These are phyloP conservation scores for Drosophila fuyamai DNA, from an alignment of 1,140 invertebrate genomes.

Conservation along the genomic window DNA sequence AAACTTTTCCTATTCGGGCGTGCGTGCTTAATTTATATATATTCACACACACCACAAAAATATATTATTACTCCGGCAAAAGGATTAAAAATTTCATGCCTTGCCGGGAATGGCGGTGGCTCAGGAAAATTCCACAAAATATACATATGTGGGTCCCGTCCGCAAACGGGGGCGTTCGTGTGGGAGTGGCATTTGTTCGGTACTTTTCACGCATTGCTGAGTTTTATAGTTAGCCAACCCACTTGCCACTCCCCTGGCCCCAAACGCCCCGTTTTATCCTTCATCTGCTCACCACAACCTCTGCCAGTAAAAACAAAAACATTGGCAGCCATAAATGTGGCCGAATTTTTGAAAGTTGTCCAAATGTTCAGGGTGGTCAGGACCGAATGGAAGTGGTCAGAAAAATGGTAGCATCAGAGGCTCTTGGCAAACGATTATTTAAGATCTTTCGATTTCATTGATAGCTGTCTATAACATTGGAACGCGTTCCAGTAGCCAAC, in stretches of 20 bases:
- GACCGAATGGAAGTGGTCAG: constrained; percentile 7
- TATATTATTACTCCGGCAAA: constrained; percentile 77
- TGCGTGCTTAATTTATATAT: constrained; percentile 75
- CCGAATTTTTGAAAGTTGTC: constrained; percentile 46
- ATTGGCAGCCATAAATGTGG: constrained; percentile 52
- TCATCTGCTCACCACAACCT: constrained; percentile 44
- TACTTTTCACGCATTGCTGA: constrained; percentile 78
- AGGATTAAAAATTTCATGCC: constrained; percentile 79
- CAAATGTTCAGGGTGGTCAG: constrained; percentile 31
- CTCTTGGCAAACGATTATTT: constrained; percentile 19
- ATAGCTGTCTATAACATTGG: neutral
- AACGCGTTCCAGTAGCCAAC: neutral
- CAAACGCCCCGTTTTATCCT: constrained; percentile 1
- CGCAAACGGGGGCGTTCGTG: constrained; percentile 11
- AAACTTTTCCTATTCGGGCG: constrained; percentile 64
- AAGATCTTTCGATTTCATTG: neutral
- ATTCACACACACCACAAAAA: constrained; percentile 40
- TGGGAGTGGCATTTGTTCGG: constrained; percentile 55
- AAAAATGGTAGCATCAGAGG: neutral
- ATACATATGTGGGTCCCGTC: constrained; percentile 26
- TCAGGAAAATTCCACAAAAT: constrained; percentile 19
- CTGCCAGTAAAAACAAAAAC: constrained; percentile 59
- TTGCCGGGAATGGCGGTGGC: constrained; percentile 29
- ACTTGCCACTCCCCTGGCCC: constrained; percentile 9
- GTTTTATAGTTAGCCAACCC: constrained; percentile 66